Evolutionary conservation across 2,888 invertebrate species (phyloP).

Genomic region (Antitype chi): DNA sequence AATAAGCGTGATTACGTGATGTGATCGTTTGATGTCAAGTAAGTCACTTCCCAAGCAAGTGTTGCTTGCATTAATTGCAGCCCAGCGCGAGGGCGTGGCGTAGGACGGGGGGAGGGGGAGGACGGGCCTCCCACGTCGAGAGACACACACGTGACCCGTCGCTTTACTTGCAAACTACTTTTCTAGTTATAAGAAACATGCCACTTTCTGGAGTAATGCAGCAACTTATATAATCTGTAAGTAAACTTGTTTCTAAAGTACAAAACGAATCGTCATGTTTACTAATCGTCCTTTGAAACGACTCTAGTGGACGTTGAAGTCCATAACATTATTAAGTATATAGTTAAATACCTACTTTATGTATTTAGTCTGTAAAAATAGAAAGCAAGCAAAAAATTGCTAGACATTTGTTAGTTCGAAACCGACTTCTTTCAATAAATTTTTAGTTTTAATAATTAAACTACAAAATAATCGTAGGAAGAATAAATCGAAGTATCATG

Average conservation of each 20-base stretch:
- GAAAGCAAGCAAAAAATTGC: not conserved
- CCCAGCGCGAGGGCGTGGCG: not conserved
- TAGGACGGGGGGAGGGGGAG: not conserved
- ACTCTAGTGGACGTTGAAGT: not conserved
- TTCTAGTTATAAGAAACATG: constrained; percentile 18
- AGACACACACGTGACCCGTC: constrained; percentile 27
- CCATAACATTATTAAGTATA: not conserved
- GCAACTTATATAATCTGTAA: not conserved
- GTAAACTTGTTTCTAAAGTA: not conserved
- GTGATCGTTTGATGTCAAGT: constrained; percentile 9
- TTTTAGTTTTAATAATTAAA: not conserved
- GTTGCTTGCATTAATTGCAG: constrained; percentile 26
- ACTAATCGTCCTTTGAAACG: not conserved
- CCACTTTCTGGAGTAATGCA: not conserved
- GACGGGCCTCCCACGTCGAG: constrained; percentile 47
- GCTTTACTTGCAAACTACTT: constrained; percentile 30
- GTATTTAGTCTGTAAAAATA: not conserved
- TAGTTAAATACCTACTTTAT: not conserved
- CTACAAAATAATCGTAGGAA: not conserved
- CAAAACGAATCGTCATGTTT: not conserved
- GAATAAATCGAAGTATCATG: no score
- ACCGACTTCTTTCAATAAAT: not conserved
- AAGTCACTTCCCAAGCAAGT: constrained; percentile 18
- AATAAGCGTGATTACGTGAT: not conserved
- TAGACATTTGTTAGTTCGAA: not conserved